These are phyloP conservation scores for Arremon aurantiirostris DNA, from an alignment of 2,797 vertebrate genomes.

Conservation along the genomic window DNA sequence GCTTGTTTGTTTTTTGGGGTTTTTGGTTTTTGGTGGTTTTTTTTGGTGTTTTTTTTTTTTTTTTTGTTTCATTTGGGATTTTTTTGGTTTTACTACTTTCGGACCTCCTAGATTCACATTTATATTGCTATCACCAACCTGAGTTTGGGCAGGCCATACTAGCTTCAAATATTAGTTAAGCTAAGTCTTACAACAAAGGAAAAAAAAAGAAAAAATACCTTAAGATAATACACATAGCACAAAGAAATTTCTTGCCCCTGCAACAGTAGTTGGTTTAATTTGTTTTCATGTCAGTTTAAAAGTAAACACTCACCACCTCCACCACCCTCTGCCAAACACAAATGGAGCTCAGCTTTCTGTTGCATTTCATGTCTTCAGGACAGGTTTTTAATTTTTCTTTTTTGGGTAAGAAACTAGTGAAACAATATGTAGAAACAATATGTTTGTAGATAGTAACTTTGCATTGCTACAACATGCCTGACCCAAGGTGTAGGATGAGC, in stretches of 20 bases:
- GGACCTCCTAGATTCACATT: neutral
- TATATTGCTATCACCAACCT: neutral
- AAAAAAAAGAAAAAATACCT: neutral
- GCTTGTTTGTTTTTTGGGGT: neutral
- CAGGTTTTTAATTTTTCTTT: neutral
- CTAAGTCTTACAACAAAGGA: neutral
- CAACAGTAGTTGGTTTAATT: neutral
- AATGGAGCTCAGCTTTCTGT: neutral
- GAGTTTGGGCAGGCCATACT: neutral
- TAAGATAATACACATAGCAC: neutral
- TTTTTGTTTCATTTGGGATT: accelerated
- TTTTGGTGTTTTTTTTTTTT: no score
- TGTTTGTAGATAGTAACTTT: neutral
- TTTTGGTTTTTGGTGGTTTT: no score
- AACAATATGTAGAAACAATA: neutral
- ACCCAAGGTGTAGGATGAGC: neutral
- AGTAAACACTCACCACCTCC: neutral
- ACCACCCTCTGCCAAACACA: neutral
- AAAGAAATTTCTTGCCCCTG: neutral
- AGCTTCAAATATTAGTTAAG: neutral
- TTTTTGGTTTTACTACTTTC: neutral
- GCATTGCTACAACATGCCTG: neutral
- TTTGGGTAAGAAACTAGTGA: neutral
- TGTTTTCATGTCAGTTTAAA: neutral
- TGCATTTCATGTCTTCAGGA: neutral